phyloP scores from a whole-genome alignment of 2,113 vertebrate genomes.

The Podilymbus podiceps region DNA sequence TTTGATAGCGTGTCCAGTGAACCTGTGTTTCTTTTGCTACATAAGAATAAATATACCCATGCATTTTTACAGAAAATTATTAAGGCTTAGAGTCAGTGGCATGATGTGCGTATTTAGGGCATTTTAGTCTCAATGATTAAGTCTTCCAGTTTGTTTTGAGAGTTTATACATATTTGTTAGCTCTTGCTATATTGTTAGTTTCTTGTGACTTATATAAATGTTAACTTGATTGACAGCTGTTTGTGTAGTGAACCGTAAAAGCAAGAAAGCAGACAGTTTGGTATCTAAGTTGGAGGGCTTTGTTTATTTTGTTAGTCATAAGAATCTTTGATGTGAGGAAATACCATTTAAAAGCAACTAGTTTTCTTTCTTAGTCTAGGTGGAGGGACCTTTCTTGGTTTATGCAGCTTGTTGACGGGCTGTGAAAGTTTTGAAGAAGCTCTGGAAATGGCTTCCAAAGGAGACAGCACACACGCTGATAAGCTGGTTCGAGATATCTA shows the following conservation, averaged over 20 bases:
- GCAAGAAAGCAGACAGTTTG: background rate
- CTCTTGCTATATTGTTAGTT: background rate
- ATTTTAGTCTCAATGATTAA: background rate
- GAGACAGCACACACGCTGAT: slow-evolving; percentile 81
- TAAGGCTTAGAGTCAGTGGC: background rate
- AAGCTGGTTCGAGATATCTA: slow-evolving; percentile 83
- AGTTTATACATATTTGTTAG: background rate
- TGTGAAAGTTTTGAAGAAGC: slow-evolving; percentile 86
- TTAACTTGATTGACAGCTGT: background rate
- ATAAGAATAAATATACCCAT: background rate
- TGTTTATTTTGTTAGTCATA: background rate
- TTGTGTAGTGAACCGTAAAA: background rate
- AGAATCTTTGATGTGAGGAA: background rate
- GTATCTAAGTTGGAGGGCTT: background rate
- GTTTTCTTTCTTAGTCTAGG: slow-evolving; percentile 74
- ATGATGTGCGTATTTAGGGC: background rate
- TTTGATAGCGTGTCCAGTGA: background rate
- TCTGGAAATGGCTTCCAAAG: slow-evolving; percentile 84
- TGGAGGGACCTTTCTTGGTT: slow-evolving; percentile 82
- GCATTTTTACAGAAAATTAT: background rate
- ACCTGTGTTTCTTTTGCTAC: background rate
- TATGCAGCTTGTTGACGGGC: slow-evolving; percentile 82
- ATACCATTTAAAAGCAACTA: background rate
- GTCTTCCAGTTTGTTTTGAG: background rate
- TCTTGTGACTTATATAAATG: background rate